These are phyloP conservation scores for Lates japonicus DNA, from an alignment of 2,797 vertebrate species.

Conservation along the genomic window DNA sequence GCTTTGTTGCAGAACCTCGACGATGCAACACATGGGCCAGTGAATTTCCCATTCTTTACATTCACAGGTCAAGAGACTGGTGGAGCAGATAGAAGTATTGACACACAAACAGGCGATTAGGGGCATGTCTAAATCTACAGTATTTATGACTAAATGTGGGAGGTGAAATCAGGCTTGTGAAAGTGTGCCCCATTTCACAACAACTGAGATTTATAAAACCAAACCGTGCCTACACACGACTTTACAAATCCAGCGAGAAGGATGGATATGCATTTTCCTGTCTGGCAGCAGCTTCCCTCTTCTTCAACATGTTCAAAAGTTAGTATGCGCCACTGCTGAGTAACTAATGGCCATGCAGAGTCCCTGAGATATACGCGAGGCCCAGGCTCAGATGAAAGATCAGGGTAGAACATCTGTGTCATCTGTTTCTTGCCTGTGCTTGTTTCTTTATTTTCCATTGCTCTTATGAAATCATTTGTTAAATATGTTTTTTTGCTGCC, in stretches of 20 bases:
- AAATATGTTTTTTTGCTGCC: conserved; percentile 45
- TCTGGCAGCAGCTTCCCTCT: conserved; percentile 28
- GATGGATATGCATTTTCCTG: not conserved
- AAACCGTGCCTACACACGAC: not conserved
- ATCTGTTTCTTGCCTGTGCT: conserved; percentile 47
- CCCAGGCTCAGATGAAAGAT: conserved; percentile 57
- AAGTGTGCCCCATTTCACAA: no score
- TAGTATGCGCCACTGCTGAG: conserved; percentile 39
- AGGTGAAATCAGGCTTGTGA: no score
- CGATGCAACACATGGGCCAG: no score
- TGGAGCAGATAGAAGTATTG: not conserved
- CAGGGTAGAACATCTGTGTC: conserved; percentile 58
- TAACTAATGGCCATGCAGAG: conserved; percentile 59
- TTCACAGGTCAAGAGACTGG: no score
- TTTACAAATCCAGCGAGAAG: not conserved
- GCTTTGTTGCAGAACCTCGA: no score
- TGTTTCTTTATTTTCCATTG: conserved; percentile 48
- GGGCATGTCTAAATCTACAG: no score
- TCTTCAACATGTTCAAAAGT: conserved; percentile 30
- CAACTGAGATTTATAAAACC: not conserved
- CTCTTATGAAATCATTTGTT: conserved; percentile 58
- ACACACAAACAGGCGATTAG: not conserved
- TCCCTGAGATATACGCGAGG: conserved; percentile 40
- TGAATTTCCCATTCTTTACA: no score
- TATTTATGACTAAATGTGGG: not conserved